Base-by-base conservation (phyloP, 2,888 invertebrate species). In the Adineta ricciae region DNA sequence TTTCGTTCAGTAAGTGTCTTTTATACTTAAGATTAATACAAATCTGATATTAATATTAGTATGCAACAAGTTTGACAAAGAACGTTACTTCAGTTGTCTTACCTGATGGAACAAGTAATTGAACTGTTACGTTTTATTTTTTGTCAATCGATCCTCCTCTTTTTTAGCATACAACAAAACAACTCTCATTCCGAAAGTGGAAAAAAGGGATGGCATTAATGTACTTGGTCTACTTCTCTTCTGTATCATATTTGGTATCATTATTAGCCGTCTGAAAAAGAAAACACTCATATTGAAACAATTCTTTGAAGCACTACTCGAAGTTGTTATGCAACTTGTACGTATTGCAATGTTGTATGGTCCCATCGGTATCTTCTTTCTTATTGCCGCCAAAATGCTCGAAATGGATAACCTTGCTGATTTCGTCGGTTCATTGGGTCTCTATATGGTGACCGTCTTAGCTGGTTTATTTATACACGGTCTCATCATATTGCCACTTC, bases 381-480 rank as follows among this genome's bases (percentile, higher is more conserved):
- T 90, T 38, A 89, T 97, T 41, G 94, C 95, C 19, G 94, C 95
- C 56, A 96, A 96, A 91, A 94, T 97, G 85, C 93, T 96, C 90
- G 96, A 95, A 90, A 96, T 96, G 91, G 93, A 94, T 72, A 95
- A 95, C 46, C 94, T 96, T 89, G 93, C 93, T 0, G 94, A 94
- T 24, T 93, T 96, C 85, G 87, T 96, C 52, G 94, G 95, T 38
- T 94, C 96, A 86, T 92, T 98, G 83, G 97, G 97, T 46, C 92
- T 95, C 92, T 98, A 98, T 91, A 96, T 97, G 90, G 91, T 94
- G 88, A 97, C 97, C 0, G 97, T 98, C 0, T 84, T 90, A 73
- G 86, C 88, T n/a, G 98, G 97, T 0, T 92, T 98, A 32, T 93
- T 95, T 89, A 92, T 96, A 84, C 98, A 98, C 89, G 96, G 96